phyloP scores from a whole-genome alignment of 2,797 vertebrate genomes.

The Lutjanus argentimaculatus region DNA sequence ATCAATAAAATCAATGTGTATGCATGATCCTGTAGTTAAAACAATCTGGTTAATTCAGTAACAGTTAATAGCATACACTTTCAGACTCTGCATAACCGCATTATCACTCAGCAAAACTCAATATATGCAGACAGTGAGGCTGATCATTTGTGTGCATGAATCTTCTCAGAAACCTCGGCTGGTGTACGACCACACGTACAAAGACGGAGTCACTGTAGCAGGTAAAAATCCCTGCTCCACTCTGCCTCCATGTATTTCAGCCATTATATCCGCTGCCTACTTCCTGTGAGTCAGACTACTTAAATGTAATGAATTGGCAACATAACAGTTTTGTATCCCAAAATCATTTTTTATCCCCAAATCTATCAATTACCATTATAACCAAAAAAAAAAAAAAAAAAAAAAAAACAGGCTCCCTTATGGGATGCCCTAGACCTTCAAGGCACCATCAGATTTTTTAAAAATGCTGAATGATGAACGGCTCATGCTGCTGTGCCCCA shows the following conservation, averaged over 20 bases:
- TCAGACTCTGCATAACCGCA: too few species aligned
- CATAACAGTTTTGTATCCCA: slow-evolving; percentile 20
- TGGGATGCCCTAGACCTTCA: too few species aligned
- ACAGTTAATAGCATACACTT: too few species aligned
- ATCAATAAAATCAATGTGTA: background rate
- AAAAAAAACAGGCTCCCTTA: too few species aligned
- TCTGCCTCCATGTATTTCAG: background rate
- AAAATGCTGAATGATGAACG: slow-evolving; percentile 11
- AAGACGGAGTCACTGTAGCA: background rate
- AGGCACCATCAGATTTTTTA: too few species aligned
- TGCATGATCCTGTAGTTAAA: background rate
- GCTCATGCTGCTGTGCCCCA: slow-evolving; percentile 10
- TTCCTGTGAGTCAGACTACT: too few species aligned
- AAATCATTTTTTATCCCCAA: too few species aligned
- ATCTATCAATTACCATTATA: background rate
- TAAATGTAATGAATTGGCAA: background rate
- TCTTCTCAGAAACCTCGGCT: background rate
- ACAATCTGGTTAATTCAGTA: background rate
- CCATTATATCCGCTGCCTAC: too few species aligned
- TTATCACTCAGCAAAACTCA: background rate
- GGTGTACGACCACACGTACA: background rate
- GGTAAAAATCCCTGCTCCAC: background rate
- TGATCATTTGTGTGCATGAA: too few species aligned
- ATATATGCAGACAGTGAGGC: background rate
- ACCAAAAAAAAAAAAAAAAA: too few species aligned